Percentiles rank a stretch among this genome's conserved stretches.
phyloP scores from a whole-genome alignment of 1,140 invertebrate genomes.

The Ceratina calcarata region DNA sequence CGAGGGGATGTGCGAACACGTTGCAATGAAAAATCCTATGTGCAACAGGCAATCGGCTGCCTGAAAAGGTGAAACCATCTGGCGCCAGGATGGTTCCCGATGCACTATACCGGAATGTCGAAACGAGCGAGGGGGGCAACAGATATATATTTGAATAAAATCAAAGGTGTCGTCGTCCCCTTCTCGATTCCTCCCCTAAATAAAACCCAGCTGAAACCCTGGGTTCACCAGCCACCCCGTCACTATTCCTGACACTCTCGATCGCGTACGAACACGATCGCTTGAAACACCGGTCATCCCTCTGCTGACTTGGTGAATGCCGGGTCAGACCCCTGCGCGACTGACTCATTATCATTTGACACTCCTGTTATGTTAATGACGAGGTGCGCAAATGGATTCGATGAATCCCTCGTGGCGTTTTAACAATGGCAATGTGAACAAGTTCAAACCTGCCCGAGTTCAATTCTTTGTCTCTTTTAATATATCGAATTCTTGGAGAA shows the following conservation, averaged over 20 bases:
- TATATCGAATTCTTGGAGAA: too few species aligned
- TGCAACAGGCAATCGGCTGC: slow-evolving; percentile 64
- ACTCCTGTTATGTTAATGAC: not conserved
- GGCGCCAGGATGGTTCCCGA: slow-evolving; percentile 67
- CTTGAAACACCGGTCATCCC: not conserved
- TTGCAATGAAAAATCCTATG: slow-evolving; percentile 52
- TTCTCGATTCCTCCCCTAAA: slow-evolving; percentile 59
- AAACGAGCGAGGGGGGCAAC: slow-evolving; percentile 14
- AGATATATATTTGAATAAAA: slow-evolving; percentile 75
- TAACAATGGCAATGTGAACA: too few species aligned
- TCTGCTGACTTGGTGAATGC: not conserved
- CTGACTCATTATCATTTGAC: not conserved
- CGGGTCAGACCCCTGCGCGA: not conserved
- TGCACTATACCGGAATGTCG: slow-evolving; percentile 69
- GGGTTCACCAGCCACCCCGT: not conserved
- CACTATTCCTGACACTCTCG: slow-evolving; percentile 30
- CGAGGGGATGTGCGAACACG: slow-evolving; percentile 3
- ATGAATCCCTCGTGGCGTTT: too few species aligned
- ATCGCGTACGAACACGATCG: slow-evolving; percentile 23
- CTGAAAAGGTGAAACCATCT: slow-evolving; percentile 71
- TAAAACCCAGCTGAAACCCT: slow-evolving; percentile 65
- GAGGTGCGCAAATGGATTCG: too few species aligned
- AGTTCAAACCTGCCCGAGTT: too few species aligned
- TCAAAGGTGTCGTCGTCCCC: slow-evolving; percentile 66
- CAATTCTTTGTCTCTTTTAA: too few species aligned